Evolutionary conservation across 2,113 vertebrate species (phyloP), one percentile per base, ranked within the genome.

Genomic region (Dicerorhinus sumatrensis): DNA sequence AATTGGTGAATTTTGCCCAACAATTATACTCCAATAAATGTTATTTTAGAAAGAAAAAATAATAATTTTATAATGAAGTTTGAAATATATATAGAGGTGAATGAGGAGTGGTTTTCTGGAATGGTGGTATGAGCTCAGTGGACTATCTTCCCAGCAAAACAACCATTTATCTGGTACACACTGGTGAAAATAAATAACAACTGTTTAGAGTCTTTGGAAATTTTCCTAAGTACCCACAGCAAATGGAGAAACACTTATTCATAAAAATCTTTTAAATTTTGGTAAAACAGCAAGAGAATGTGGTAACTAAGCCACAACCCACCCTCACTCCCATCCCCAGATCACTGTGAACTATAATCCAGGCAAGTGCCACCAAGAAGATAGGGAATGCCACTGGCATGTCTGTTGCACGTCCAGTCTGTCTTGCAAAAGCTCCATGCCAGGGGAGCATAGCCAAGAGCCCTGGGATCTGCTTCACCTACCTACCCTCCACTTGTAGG

Each of bases 391-490:
- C 51, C 51, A 54, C 51, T 54, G 51, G 13, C 12, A 54, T 14
- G 3, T 54, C 13, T 16, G 51, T 54, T 54, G 51, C 51, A 54
- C 4, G 51, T 13, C 51, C 51, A 54, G 14, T 4, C 51, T 54
- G 51, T 54, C 12, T 54, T 16, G 51, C 51, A 54, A 54, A 54
- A 54, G 51, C 51, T 54, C 51, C 14, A 14, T 54, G 13, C 51
- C 51, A 16, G 51, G 51, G 13, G 51, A 51, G 10, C 25, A 23
- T 2, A 6, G 8, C 25, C 33, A 42, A 39, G 20, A 54, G 36
- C 12, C 20, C 8, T 56, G 27, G 27, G 14, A 31, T 9, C n/a
- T 0, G 0, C 0, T 42, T 73, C 33, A n/a, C 20, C 39, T 60
- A 12, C 7, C 54, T 0, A 16, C 1, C n/a, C 23, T 2, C 12